phyloP scores from a whole-genome alignment of 2,113 vertebrate species.

The Lathamus discolor region DNA sequence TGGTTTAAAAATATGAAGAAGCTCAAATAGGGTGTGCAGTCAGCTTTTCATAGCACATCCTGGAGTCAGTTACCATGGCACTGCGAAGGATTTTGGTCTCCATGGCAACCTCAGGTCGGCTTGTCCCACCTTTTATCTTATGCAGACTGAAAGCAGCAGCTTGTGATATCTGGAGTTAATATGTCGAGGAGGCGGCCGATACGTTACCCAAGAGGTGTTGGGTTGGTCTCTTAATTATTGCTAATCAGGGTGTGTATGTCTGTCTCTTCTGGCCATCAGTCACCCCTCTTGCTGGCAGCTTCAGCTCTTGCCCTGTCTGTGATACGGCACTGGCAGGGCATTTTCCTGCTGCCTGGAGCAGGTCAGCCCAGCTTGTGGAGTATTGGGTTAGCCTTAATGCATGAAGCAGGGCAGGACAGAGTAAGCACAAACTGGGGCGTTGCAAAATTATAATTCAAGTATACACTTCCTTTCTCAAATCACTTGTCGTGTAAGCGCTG shows the following conservation, averaged over 20 bases:
- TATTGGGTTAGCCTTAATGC: accelerated
- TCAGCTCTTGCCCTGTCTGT: accelerated
- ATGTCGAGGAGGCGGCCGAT: not conserved
- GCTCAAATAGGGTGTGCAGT: conserved; percentile 64
- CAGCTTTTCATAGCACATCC: conserved; percentile 72
- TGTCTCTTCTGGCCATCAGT: not conserved
- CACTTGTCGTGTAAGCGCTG: accelerated
- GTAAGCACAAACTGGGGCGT: accelerated
- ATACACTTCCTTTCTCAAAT: not conserved
- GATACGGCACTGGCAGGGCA: accelerated
- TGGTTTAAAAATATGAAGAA: conserved; percentile 76
- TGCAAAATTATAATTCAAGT: not conserved
- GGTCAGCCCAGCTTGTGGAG: not conserved
- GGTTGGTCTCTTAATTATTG: not conserved
- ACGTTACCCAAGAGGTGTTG: not conserved
- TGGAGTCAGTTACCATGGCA: conserved; percentile 84
- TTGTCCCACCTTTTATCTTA: conserved; percentile 60
- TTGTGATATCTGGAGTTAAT: conserved; percentile 45
- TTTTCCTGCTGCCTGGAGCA: not conserved
- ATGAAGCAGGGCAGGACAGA: too few species aligned
- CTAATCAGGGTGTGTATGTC: not conserved
- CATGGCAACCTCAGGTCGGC: conserved; percentile 82
- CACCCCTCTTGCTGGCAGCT: accelerated
- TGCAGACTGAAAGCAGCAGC: conserved; percentile 30
- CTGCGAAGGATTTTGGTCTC: conserved; percentile 80